Base-by-base conservation (phyloP, 2,888 invertebrate genomes). In the Chrysolina haemoptera region DNA sequence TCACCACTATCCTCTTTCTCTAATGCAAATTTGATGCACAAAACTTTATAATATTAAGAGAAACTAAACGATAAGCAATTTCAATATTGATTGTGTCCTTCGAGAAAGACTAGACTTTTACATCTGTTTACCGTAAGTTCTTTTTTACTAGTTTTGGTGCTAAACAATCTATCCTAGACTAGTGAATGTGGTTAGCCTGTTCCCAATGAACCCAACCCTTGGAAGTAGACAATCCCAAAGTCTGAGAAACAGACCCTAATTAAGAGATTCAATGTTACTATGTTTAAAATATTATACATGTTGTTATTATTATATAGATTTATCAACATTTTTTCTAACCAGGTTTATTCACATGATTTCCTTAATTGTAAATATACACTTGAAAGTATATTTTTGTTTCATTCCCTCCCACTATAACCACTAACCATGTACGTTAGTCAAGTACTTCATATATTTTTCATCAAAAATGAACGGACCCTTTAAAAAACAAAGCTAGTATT, bases 181-280 rank as follows among this genome's bases (percentile, higher is more conserved):
- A 67, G 62, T 70, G 53, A 71, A 63, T 68, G 70, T 70, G 70
- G 62, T 53, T 70, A 62, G 63, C 46, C 68, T 48, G 20, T 43
- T n/a, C 43, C 27, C 18, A 65, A 20, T 12, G 14, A 20, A 65
- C 18, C 48, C 62, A 53, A 46, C 63, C 68, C 71, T 64, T 71
- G 70, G 76, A 79, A 71, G 83, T 83, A 84, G 84, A 84, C 84
- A 84, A 84, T 84, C 84, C 82, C 79, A 68, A 74, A 79, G 79
- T 81, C 78, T 80, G 70, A 78, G 69, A 73, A 69, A 50, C 74
- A 78, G 77, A 77, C 78, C 71, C 70, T 71, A 69, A 62, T 53
- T 67, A 76, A 69, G 64, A 65, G 74, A 80, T 82, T 82, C 77
- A 80, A 81, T 82, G 82, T 83, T 82, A 74, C 78, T 78, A 81